A percentile compares a stretch with the other conserved stretches of the same genome.
These are phyloP conservation scores for Eueides isabella DNA, from an alignment of 1,140 invertebrate genomes.

Conservation along the genomic window DNA sequence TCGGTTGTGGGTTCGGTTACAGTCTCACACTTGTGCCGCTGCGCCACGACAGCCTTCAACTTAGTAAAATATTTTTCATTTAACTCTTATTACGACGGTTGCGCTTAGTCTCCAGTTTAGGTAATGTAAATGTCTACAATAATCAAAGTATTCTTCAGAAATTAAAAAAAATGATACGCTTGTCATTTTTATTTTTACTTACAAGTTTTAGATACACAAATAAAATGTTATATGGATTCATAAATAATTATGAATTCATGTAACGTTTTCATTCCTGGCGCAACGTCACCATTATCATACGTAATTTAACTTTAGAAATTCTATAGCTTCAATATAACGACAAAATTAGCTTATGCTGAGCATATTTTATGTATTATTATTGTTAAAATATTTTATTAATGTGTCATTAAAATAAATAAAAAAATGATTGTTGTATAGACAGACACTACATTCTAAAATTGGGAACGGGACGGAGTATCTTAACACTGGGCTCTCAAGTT, in stretches of 20 bases:
- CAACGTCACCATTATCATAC: neutral
- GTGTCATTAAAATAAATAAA: neutral
- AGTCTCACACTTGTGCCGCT: too few relatives aligned
- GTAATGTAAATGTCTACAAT: too few relatives aligned
- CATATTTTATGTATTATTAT: neutral
- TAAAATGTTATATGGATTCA: too few relatives aligned
- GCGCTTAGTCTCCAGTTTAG: too few relatives aligned
- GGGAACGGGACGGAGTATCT: too few relatives aligned
- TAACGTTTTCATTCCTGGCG: neutral
- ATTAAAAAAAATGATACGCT: neutral
- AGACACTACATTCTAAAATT: too few relatives aligned
- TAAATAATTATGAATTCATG: neutral
- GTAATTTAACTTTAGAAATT: conserved; percentile 9
- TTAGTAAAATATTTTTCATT: too few relatives aligned
- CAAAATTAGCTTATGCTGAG: neutral
- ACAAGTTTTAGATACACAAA: neutral
- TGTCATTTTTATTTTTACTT: neutral
- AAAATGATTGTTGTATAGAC: too few relatives aligned
- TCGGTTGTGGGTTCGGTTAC: too few relatives aligned
- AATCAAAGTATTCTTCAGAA: neutral
- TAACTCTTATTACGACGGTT: too few relatives aligned
- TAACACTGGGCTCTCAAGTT: too few relatives aligned
- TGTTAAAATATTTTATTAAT: neutral
- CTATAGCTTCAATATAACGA: neutral
- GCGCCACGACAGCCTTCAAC: too few relatives aligned